Conservation (phyloP, 2,888 invertebrate genomes). For the Plagodis dolabraria region DNA sequence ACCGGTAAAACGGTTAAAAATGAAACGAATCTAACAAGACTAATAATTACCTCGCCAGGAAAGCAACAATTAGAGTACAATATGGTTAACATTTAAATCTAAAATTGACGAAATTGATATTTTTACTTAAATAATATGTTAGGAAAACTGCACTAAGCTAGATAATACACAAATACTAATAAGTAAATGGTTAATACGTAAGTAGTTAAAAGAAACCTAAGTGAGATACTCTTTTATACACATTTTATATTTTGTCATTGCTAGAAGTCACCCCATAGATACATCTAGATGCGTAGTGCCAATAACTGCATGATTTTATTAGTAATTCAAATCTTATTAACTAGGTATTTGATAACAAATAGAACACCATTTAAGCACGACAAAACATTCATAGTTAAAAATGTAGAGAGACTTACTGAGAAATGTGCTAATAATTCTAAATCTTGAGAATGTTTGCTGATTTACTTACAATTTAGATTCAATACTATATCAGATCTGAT, state of each 20-base stretch:
- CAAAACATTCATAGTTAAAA: slow-evolving; percentile 86
- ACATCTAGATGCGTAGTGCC: slow-evolving; percentile 74
- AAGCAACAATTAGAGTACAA: slow-evolving; percentile 62
- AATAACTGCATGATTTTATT: slow-evolving; percentile 80
- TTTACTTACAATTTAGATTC: slow-evolving; percentile 69
- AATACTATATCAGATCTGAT: slow-evolving; percentile 73
- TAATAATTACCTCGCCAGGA: slow-evolving; percentile 10
- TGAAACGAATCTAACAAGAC: slow-evolving; percentile 35
- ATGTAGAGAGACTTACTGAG: slow-evolving; percentile 85
- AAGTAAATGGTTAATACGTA: neutral
- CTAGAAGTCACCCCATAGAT: slow-evolving; percentile 24
- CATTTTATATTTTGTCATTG: slow-evolving; percentile 41
- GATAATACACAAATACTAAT: slow-evolving; percentile 32
- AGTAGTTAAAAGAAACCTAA: slow-evolving; percentile 49
- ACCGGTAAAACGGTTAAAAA: slow-evolving; percentile 30
- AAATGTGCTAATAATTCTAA: slow-evolving; percentile 86
- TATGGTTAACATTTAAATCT: slow-evolving; percentile 74
- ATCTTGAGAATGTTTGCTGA: slow-evolving; percentile 71
- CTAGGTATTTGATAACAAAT: slow-evolving; percentile 85
- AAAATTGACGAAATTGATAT: slow-evolving; percentile 85
- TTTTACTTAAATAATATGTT: slow-evolving; percentile 75
- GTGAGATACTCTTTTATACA: slow-evolving; percentile 47
- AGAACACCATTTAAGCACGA: slow-evolving; percentile 86
- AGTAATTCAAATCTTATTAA: slow-evolving; percentile 81
- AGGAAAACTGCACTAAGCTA: slow-evolving; percentile 60